These are phyloP conservation scores for Hippasteria phrygiana DNA, from an alignment of 53 echinoderm and acorn worm genomes.

Conservation along the genomic window DNA sequence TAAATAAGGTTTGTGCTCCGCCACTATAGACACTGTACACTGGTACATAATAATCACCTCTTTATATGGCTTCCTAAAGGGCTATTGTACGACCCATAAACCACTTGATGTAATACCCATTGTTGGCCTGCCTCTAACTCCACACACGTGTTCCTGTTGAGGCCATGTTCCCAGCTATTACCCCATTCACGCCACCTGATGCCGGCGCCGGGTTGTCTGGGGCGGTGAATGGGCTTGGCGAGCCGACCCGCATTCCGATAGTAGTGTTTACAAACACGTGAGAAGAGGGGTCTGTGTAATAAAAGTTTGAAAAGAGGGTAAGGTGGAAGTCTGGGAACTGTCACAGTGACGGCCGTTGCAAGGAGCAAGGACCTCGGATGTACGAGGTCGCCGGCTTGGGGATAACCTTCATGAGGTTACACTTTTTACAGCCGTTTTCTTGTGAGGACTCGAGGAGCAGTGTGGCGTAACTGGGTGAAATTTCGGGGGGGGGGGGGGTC, in stretches of 20 bases:
- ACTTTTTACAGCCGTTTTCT: too few relatives aligned
- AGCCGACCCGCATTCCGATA: slow-evolving; percentile 17
- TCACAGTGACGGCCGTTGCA: background rate
- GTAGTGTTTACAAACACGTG: slow-evolving; percentile 61
- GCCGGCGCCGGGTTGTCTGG: slow-evolving; percentile 52
- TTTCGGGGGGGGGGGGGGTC: too few relatives aligned
- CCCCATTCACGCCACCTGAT: slow-evolving; percentile 39
- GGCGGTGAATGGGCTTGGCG: slow-evolving; percentile 21
- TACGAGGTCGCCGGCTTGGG: too few relatives aligned
- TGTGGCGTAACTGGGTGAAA: too few relatives aligned
- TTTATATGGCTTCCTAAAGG: slow-evolving; percentile 40
- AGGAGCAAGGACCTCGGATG: background rate
- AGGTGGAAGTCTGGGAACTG: background rate
- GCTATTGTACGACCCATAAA: slow-evolving; percentile 27
- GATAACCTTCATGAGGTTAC: too few relatives aligned
- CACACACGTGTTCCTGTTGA: slow-evolving; percentile 28
- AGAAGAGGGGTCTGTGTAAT: background rate
- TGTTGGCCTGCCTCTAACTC: slow-evolving; percentile 7
- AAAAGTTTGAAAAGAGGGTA: background rate
- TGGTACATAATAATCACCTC: slow-evolving; percentile 7
- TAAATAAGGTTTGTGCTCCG: too few relatives aligned
- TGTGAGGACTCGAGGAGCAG: too few relatives aligned
- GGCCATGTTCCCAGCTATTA: background rate
- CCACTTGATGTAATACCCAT: slow-evolving; percentile 49
- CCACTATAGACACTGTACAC: background rate